Base-by-base conservation (phyloP, 2,797 vertebrate species). In the Cirrhinus mrigala region DNA sequence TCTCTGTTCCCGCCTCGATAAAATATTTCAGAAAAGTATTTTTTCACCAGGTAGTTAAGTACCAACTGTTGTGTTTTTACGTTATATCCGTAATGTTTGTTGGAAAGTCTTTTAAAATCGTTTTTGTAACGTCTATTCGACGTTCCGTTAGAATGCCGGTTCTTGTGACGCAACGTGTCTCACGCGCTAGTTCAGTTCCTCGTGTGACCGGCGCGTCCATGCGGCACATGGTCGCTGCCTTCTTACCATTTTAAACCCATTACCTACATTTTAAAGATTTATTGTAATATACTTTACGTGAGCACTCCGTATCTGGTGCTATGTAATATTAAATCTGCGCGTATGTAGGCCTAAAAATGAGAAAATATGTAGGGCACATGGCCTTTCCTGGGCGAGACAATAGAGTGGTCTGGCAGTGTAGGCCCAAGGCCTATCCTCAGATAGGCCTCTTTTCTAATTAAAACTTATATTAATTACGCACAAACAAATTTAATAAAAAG, bases 121-220 rank as follows among this genome's bases (percentile, higher is more conserved):
- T 0, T 40, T 68, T 74, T 22, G 0, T 10, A 15, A 12, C 16
- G 40, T 66, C 6, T 80, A 1, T 29, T 64, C 76, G 14, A 33
- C 60, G 29, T 50, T 75, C 50, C 60, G 71, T 75, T 79, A 71
- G 56, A 82, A 66, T 46, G 73, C 87, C 44, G 79, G 79, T 12
- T 68, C 33, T 22, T 46, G 78, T 85, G 71, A 69, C 18, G 48
- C 87, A 82, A 84, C 89, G 83, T 79, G 89, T 85, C 86, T 60
- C 84, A 79, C 83, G 84, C 69, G 84, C 84, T 73, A 0, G 37
- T n/a, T 75, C 18, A 40, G 77, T 52, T 74, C 77, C 77, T 80
- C 84, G 69, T 85, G 77, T 74, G 56, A 74, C 77, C 77, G 46
- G 56, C 69, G n/a, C 40, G 66, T 60, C 75, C 76, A 79, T 60